Evolutionary conservation across 2,888 invertebrate genomes (phyloP).

Genomic region (Eurois occulta): DNA sequence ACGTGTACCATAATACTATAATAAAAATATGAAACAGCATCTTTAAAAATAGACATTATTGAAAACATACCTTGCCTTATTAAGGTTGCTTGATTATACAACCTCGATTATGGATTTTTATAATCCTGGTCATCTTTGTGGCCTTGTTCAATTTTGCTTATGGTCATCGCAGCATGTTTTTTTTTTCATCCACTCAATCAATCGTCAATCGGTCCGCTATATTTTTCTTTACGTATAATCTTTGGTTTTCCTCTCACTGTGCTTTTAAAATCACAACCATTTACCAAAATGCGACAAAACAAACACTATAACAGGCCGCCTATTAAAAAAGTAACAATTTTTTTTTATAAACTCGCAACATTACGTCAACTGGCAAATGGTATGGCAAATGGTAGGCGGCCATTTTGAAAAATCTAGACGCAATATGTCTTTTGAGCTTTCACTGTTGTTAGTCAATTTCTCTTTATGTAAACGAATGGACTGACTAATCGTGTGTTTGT

Average conservation of each 20-base stretch:
- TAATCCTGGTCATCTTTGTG: not conserved
- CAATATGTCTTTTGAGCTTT: constrained; percentile 28
- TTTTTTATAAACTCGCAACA: constrained; percentile 22
- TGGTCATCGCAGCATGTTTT: not conserved
- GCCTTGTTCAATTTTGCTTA: not conserved
- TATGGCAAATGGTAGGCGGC: constrained; percentile 16
- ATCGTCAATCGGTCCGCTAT: not conserved
- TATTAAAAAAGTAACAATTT: not conserved
- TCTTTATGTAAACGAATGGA: constrained; percentile 37
- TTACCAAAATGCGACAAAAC: not conserved
- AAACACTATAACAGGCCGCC: not conserved
- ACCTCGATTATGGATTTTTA: not conserved
- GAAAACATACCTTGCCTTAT: not conserved
- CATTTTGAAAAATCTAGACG: constrained; percentile 34
- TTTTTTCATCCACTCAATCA: too few relatives aligned
- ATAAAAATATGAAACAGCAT: constrained; percentile 11
- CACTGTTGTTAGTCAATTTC: constrained; percentile 47
- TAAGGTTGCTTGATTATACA: too few relatives aligned
- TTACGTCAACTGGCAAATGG: constrained; percentile 8
- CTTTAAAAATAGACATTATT: not conserved
- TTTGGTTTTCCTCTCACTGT: not conserved
- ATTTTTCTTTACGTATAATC: not conserved
- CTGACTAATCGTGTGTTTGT: constrained; percentile 12
- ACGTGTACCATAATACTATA: constrained; percentile 11
- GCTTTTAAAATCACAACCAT: not conserved